Conservation (phyloP, 2,113 vertebrate species). For the Peromyscus polionotus region DNA sequence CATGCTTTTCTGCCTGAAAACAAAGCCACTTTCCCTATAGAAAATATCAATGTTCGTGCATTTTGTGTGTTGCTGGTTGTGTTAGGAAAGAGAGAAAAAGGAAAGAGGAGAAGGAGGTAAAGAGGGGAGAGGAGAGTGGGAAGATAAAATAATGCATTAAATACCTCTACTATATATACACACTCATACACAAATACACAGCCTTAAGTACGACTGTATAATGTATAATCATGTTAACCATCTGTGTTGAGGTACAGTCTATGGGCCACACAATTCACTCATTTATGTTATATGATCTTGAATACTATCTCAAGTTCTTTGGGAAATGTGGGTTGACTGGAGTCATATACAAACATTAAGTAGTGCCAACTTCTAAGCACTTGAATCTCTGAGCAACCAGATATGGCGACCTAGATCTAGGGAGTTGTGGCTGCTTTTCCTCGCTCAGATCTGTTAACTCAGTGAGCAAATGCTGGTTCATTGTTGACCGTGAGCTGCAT, state of each 20-base stretch:
- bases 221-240: background rate
- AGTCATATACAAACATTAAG: background rate
- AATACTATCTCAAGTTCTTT: slow-evolving; percentile 2
- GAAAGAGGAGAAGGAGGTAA: too few relatives aligned
- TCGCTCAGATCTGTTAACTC: background rate
- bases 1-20: background rate
- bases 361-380: background rate
- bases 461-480: background rate
- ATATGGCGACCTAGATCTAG: background rate
- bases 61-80: background rate
- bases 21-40: background rate
- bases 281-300: background rate
- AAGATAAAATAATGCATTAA: background rate
- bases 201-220: background rate
- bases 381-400: background rate
- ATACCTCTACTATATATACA: background rate
- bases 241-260: background rate
- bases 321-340: background rate
- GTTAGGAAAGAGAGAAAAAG: background rate
- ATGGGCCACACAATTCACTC: background rate
- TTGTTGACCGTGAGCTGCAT: background rate
- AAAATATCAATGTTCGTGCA: background rate
- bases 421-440: background rate
- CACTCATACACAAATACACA: background rate
- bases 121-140: background rate